A percentile compares a stretch with the other conserved stretches of the same genome.
phyloP scores from a whole-genome alignment of 2,888 invertebrate species.

The Meteorus cinctellus region DNA sequence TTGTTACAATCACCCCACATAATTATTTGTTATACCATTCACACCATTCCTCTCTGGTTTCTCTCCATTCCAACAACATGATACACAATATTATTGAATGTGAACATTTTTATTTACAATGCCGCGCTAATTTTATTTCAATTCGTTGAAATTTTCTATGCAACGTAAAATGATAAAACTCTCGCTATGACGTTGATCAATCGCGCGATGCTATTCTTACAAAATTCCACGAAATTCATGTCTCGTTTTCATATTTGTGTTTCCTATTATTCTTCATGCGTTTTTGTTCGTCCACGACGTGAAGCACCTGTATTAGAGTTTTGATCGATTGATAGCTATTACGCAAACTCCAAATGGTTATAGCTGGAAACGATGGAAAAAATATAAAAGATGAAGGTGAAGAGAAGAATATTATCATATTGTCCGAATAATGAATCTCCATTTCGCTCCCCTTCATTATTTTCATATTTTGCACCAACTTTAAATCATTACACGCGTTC shows the following conservation, averaged over 20 bases:
- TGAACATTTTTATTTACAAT: conserved; percentile 63
- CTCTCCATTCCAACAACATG: conserved; percentile 60
- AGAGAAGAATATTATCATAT: conserved; percentile 37
- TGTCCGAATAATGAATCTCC: conserved; percentile 44
- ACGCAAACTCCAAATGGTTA: conserved; percentile 44
- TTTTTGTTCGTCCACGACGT: not conserved
- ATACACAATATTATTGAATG: conserved; percentile 60
- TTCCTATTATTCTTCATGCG: conserved; percentile 35
- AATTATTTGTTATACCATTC: conserved; percentile 30
- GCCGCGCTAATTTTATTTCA: conserved; percentile 47
- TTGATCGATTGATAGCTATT: conserved; percentile 45
- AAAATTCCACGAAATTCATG: conserved; percentile 8
- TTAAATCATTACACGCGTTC: not conserved
- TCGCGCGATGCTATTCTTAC: conserved; percentile 14
- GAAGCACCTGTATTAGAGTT: conserved; percentile 42
- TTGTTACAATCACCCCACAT: conserved; percentile 34
- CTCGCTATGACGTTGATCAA: conserved; percentile 11
- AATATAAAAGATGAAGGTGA: not conserved
- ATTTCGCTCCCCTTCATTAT: not conserved
- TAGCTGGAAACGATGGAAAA: conserved; percentile 30
- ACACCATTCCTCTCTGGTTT: conserved; percentile 41
- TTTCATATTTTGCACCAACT: not conserved
- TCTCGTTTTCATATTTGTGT: conserved; percentile 37
- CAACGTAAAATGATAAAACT: conserved; percentile 25
- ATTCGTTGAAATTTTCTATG: conserved; percentile 35